phyloP scores from a whole-genome alignment of 2,888 invertebrate genomes.

The Stegophylla sp. region DNA sequence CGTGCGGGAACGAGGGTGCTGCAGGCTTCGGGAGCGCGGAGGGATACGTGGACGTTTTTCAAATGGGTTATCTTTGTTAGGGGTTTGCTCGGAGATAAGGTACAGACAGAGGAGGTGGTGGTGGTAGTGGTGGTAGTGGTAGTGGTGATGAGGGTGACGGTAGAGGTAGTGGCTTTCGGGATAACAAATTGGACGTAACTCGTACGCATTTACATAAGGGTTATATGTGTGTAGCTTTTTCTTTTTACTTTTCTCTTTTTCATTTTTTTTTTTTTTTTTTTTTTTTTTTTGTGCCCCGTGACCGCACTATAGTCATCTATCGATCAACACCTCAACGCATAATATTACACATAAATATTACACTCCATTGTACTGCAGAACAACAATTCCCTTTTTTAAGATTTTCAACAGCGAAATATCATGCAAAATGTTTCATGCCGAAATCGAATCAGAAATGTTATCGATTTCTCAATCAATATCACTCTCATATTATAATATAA shows the following conservation, averaged over 20 bases:
- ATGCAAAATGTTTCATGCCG: too few species aligned
- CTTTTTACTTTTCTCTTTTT: slow-evolving; percentile 22
- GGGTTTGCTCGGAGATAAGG: slow-evolving; percentile 54
- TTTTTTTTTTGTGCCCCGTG: slow-evolving; percentile 27
- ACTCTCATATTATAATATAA: too few species aligned
- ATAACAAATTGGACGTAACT: slow-evolving; percentile 61
- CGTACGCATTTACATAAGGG: slow-evolving; percentile 61
- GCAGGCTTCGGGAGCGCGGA: slow-evolving; percentile 6
- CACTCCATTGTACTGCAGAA: neutral
- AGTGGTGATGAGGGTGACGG: neutral
- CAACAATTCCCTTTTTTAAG: neutral
- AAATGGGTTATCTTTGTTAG: slow-evolving; percentile 61
- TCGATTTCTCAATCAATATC: too few species aligned
- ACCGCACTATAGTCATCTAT: slow-evolving; percentile 49
- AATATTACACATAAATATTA: neutral
- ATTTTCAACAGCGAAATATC: neutral
- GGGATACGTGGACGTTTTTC: slow-evolving; percentile 61
- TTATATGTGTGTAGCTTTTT: slow-evolving; percentile 55
- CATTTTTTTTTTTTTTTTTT: neutral
- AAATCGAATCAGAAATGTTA: too few species aligned
- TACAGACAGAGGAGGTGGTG: neutral
- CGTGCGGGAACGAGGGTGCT: slow-evolving; percentile 10
- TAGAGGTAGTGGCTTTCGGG: slow-evolving; percentile 50
- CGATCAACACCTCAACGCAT: slow-evolving; percentile 43
- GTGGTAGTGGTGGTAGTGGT: too few species aligned